phyloP scores from a whole-genome alignment of 2,888 invertebrate genomes.

The Idaea straminata region DNA sequence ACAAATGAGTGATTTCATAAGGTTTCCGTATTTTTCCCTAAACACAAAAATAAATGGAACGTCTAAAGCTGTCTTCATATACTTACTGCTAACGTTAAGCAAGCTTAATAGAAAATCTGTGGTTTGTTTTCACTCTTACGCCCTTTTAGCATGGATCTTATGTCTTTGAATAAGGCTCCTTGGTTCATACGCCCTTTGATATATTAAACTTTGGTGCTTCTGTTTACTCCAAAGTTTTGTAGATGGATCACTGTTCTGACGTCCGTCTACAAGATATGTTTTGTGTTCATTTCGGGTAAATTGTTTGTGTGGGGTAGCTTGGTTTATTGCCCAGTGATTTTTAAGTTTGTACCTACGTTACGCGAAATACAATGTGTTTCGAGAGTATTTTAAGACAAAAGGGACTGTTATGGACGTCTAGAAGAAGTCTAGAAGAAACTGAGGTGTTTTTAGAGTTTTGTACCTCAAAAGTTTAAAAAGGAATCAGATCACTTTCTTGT shows the following conservation, averaged over 20 bases:
- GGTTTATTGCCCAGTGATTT: constrained; percentile 1
- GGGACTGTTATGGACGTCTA: too few relatives aligned
- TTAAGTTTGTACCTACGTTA: constrained; percentile 6
- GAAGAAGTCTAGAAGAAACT: too few relatives aligned
- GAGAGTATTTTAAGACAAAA: too few relatives aligned
- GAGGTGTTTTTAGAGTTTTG: too few relatives aligned
- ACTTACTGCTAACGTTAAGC: too few relatives aligned
- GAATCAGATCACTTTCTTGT: too few relatives aligned
- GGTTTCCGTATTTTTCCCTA: too few relatives aligned
- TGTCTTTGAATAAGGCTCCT: not conserved
- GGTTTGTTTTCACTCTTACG: not conserved
- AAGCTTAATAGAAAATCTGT: not conserved
- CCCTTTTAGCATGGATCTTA: not conserved
- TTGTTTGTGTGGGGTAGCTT: not conserved
- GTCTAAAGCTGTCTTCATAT: too few relatives aligned
- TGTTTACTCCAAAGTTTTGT: constrained; percentile 8
- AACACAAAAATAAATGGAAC: too few relatives aligned
- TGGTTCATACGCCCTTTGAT: constrained; percentile 12
- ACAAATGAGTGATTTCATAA: too few relatives aligned
- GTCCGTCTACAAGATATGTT: not conserved
- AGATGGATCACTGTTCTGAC: not conserved
- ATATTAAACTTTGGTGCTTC: constrained; percentile 12
- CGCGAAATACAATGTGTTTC: not conserved
- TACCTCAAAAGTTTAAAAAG: too few relatives aligned
- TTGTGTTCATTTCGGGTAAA: not conserved